Base-by-base conservation (phyloP, 2,797 vertebrate genomes). In the Gorsachius magnificus region DNA sequence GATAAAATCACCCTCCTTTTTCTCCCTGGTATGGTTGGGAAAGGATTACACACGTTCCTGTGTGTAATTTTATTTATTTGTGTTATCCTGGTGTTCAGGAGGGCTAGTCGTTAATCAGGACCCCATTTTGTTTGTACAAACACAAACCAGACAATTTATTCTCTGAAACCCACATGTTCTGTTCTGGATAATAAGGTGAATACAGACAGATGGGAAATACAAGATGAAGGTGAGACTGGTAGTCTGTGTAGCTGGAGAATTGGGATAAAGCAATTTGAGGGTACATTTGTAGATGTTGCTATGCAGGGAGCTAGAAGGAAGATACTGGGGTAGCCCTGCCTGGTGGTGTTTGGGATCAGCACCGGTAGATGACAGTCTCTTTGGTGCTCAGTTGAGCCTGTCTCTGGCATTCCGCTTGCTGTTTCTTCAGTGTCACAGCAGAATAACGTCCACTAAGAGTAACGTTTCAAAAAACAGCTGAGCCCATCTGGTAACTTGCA, bases 401-500 rank as follows among this genome's bases (percentile, higher is more conserved):
- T 68, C 50, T 81, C 63, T 85, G 60, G 60, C 81, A 31, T 75
- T 64, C 61, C 51, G 45, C 54, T 80, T 72, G 46, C 89, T 82
- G 28, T 50, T 90, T 74, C 87, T 87, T 84, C 66, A 6, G 17
- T 6, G 3, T 79, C 71, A 36, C 56, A 87, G 64, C 56, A 89
- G 68, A 93, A 36, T 48, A 91, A 35, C 1, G 0, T 83, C 81
- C 5, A 5, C 64, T 83, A 9, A 48, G 81, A 74, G 45, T 53
- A 80, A 77, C 64, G 64, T 93, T 96, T 91, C 78, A 64, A 45
- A n/a, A 54, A 94, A 85, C 60, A 85, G 90, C 94, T 92, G 95
- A 92, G 69, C 45, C 60, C 75, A 46, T 92, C 79, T 97, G 78
- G 68, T 91, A 64, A 50, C 51, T 91, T 53, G 13, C 31, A 6